phyloP scores from a whole-genome alignment of 2,113 vertebrate genomes.

The Aepyceros melampus region DNA sequence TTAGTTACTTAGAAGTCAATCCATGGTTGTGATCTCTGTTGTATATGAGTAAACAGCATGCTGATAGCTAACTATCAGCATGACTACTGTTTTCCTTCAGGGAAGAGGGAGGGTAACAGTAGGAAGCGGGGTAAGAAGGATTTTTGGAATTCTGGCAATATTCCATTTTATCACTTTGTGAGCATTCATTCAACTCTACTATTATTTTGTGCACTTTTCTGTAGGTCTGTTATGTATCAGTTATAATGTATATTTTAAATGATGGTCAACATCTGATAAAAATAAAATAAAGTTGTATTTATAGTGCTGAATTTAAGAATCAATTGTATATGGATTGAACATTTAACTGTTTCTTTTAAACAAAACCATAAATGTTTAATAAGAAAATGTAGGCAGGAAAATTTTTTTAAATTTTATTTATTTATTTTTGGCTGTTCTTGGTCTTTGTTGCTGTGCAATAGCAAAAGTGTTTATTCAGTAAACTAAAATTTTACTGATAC shows the following conservation, averaged over 20 bases:
- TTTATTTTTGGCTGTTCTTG: not conserved
- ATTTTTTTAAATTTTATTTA: not conserved
- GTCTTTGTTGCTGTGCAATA: not conserved
- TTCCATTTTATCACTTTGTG: not conserved
- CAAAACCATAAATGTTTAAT: not conserved
- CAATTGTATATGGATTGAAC: not conserved
- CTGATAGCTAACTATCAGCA: not conserved
- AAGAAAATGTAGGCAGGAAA: not conserved
- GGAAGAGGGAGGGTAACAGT: not conserved
- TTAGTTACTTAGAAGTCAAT: not conserved
- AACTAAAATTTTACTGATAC: not conserved
- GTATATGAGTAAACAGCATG: not conserved
- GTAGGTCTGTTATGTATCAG: not conserved
- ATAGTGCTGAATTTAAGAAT: not conserved
- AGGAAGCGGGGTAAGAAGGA: accelerated
- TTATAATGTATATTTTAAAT: not conserved
- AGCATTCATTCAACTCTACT: not conserved
- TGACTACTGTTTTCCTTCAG: no score
- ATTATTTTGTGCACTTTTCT: not conserved
- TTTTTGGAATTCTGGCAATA: not conserved
- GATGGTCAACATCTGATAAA: not conserved
- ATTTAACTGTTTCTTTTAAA: not conserved
- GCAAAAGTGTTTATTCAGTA: not conserved
- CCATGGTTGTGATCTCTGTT: not conserved
- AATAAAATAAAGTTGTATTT: not conserved